phyloP scores from a whole-genome alignment of 2,797 vertebrate species.

The Liparis tanakae region DNA sequence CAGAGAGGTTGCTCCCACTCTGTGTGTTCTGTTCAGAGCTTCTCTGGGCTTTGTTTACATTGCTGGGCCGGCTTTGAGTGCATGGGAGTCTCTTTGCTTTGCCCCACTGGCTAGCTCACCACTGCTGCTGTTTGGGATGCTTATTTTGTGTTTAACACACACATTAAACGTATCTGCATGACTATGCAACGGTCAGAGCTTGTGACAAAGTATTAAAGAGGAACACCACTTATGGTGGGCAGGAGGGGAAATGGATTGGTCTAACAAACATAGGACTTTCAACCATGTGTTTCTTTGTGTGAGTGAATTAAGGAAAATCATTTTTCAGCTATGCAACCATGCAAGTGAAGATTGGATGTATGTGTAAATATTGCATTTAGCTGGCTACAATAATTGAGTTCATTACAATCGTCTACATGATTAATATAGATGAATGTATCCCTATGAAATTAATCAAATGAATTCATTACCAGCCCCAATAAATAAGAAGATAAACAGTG shows the following conservation, averaged over 20 bases:
- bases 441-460: conserved; percentile 8
- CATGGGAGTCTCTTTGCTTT: not conserved
- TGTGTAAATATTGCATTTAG: conserved; percentile 26
- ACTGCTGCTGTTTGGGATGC: not conserved
- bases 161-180: too few relatives aligned
- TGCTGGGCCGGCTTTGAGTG: not conserved
- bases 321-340: not conserved
- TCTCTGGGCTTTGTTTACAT: not conserved
- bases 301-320: not conserved
- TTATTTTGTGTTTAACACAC: too few relatives aligned
- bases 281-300: not conserved
- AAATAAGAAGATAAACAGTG: conserved; percentile 5
- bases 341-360: conserved; percentile 11
- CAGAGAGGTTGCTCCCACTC: not conserved
- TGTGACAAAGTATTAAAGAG: too few relatives aligned
- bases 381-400: conserved; percentile 21
- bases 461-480: conserved; percentile 14
- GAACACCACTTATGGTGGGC: too few relatives aligned
- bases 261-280: not conserved
- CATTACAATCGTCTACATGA: conserved; percentile 30
- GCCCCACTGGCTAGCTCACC: not conserved
- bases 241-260: too few relatives aligned
- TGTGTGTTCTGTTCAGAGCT: not conserved
- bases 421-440: conserved; percentile 25
- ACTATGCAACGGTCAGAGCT: too few relatives aligned